Base-by-base conservation (phyloP, 2,797 vertebrate genomes). In the Cynopterus sphinx region DNA sequence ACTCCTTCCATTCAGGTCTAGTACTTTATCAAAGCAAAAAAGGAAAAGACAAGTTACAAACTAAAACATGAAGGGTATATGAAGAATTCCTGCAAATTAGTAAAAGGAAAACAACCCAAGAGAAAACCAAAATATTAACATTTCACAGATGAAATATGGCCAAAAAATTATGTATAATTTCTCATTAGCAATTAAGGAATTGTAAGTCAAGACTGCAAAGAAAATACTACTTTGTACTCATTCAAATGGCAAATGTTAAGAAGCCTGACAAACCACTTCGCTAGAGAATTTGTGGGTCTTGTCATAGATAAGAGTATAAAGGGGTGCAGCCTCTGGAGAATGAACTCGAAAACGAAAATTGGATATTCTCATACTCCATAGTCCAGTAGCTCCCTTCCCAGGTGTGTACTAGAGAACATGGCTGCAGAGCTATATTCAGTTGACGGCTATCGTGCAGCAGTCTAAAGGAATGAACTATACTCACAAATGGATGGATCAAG, bases 401-500 rank as follows among this genome's bases (percentile, higher is more conserved):
- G 71, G n/a, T n/a, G 2, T 8, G 5, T 16, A 24, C 49, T 63
- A 6, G 63, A 53, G 16, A 49, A 61, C 26, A 31, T 61, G 57
- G 73, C 26, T 21, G 70, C 79, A 84, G 49, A 81, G 9, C 12
- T 79, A 31, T 33, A 5, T n/a, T 82, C 22, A n/a, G 85, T 13
- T 19, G 16, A 28, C 2, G 31, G 36, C 26, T 9, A 3, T 22
- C 13, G 19, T 49, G 5, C 39, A 68, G 21, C 49, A 65, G 15
- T 19, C 41, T 33, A 28, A 33, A 55, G 68, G 57, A 10, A 39
- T 61, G 13, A 43, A 16, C 39, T 5, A 1, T 4, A 12, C 2
- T 10, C 43, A 1, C 63, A 26, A 6, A 6, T 51, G 43, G 39
- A 4, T 1, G 10, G 41, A 15, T 22, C 31, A 3, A 1, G 2